Conservation (phyloP, 2,888 invertebrate genomes). For the Chrysolina oricalcia region DNA sequence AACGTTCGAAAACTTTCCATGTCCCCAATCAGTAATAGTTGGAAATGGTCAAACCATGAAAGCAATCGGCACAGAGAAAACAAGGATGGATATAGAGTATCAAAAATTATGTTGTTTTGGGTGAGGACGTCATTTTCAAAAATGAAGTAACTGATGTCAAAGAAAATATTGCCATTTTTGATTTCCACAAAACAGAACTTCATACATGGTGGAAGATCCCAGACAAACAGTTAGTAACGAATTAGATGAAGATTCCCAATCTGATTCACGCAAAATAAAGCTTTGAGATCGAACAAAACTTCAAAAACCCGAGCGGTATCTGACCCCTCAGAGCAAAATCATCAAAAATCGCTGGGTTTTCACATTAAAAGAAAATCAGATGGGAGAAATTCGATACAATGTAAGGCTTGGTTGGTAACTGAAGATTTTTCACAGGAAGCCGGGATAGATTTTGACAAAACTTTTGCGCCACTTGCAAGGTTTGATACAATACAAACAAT, state of each 20-base stretch:
- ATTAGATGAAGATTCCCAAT: too few relatives aligned
- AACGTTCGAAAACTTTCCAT: slow-evolving; percentile 6
- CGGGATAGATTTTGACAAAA: slow-evolving; percentile 20
- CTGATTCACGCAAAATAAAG: too few relatives aligned
- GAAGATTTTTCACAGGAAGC: slow-evolving; percentile 44
- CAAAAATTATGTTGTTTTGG: slow-evolving; percentile 4
- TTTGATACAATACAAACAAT: slow-evolving; percentile 42
- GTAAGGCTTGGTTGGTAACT: slow-evolving; percentile 46
- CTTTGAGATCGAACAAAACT: not conserved
- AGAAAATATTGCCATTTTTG: too few relatives aligned
- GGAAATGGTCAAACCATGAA: slow-evolving; percentile 24
- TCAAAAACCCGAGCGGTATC: not conserved
- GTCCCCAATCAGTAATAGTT: not conserved
- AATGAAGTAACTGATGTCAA: not conserved
- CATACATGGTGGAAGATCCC: too few relatives aligned
- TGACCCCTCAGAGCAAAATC: slow-evolving; percentile 34
- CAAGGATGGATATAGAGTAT: slow-evolving; percentile 33
- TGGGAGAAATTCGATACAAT: slow-evolving; percentile 41
- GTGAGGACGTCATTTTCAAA: slow-evolving; percentile 20
- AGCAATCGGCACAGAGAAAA: slow-evolving; percentile 30
- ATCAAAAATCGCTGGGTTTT: slow-evolving; percentile 45
- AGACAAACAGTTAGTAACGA: too few relatives aligned
- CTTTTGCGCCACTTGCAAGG: slow-evolving; percentile 37
- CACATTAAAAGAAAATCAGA: slow-evolving; percentile 36
- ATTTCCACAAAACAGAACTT: too few relatives aligned